Evolutionary conservation across 2,113 vertebrate species (phyloP), one percentile per base, ranked within the genome.

Genomic region (Silurus glanis): DNA sequence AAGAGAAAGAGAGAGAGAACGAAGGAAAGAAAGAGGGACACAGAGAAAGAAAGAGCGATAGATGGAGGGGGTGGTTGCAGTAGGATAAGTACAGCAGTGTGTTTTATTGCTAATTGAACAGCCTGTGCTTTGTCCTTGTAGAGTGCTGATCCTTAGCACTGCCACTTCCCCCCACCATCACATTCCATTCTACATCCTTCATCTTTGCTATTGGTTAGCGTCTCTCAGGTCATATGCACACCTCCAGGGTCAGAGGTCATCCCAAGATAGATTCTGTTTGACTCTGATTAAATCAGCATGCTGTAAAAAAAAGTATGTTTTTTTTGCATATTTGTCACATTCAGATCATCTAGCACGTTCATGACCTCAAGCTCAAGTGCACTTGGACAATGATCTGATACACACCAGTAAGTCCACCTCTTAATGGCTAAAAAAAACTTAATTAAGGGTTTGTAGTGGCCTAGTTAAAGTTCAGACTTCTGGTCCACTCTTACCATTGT

Each of bases 41-140:
- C 64, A 45, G 78, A 64, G 74, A 67, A 75, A 55, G 21, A 61
- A 9, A 56, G 69, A 19, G 55, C 7, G 83, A 53, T 59, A n/a
- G 28, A 66, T 28, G 45, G 21, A 45, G 17, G 45, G 62, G 47
- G 74, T 47, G 79, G n/a, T 45, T 69, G 49, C 47, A 72, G 53
- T 81, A 23, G 78, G 58, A 12, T 80, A 82, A 89, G 78, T 80
- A 85, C 83, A 66, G 83, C 72, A 74, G 23, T 56, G 84, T 69
- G 80, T 83, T 90, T 90, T 88, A 86, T 89, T 86, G 83, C 84
- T 90, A 86, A 90, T 89, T 88, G 64, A 89, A 47, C 25, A 76
- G 47, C 28, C 12, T 3, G 56, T 83, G 69, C 83, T 84, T 45
- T 85, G 86, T 61, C 80, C 87, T 80, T 90, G 82, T 51, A 47